These are phyloP conservation scores for Crossaster papposus DNA, from an alignment of 53 echinoderm and acorn worm species.

Conservation along the genomic window DNA sequence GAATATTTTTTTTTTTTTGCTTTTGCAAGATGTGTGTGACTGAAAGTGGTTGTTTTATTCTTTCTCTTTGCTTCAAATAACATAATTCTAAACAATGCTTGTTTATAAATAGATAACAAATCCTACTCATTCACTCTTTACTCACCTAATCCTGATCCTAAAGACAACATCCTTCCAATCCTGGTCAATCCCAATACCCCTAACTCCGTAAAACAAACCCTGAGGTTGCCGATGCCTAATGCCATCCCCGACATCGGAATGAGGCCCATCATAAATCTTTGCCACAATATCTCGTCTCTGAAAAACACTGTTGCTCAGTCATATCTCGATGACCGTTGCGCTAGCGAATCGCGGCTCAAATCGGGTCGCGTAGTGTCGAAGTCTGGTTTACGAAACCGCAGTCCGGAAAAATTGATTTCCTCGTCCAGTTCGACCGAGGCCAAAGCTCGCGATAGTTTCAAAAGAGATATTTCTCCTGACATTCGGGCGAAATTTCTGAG, in stretches of 20 bases:
- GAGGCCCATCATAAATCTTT: conserved; percentile 29
- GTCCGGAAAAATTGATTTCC: background rate
- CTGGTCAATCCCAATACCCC: conserved; percentile 21
- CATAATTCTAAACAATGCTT: background rate
- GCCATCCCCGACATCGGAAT: conserved; percentile 19
- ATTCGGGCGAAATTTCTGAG: background rate
- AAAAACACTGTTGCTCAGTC: conserved; percentile 44
- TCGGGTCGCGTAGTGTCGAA: background rate
- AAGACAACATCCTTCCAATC: background rate
- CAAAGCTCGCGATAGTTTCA: background rate
- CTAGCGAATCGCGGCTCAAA: background rate
- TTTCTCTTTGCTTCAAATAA: conserved; percentile 37
- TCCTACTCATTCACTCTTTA: background rate
- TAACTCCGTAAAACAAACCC: conserved; percentile 13
- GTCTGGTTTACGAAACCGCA: background rate
- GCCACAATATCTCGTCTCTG: conserved; percentile 41
- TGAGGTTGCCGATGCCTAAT: conserved; percentile 33
- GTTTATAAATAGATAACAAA: conserved; percentile 42
- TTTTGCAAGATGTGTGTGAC: background rate
- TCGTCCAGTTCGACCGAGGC: background rate
- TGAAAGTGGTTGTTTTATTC: conserved; percentile 7
- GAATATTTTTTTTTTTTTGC: too few relatives aligned
- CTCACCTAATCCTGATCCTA: conserved; percentile 29
- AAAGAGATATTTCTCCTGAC: background rate
- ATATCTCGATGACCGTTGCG: conserved; percentile 21